A percentile compares a stretch with the other conserved stretches of the same genome.
These are phyloP conservation scores for Campoplex nolae DNA, from an alignment of 2,888 invertebrate genomes.

Conservation along the genomic window DNA sequence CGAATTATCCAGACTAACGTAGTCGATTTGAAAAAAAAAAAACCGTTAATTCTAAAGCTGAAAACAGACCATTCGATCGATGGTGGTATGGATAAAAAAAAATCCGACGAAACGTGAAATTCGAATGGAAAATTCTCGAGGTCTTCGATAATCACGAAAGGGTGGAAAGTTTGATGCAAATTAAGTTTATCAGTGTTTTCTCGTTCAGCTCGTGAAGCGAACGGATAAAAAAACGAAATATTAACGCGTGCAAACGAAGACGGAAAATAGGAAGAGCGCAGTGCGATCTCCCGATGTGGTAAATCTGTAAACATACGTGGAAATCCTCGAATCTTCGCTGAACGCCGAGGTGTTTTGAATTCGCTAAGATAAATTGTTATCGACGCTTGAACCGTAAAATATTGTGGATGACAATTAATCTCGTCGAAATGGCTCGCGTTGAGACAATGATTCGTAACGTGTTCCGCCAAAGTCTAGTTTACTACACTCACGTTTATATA, in stretches of 20 bases:
- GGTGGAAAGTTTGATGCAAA: background rate
- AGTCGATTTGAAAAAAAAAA: background rate
- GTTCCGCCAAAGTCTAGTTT: conserved; percentile 15
- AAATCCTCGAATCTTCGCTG: background rate
- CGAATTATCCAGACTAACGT: background rate
- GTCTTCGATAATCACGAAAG: background rate
- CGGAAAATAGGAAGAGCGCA: background rate
- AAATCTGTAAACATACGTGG: background rate
- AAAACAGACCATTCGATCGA: background rate
- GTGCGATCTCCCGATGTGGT: background rate
- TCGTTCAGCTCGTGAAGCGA: background rate
- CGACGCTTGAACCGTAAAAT: conserved; percentile 45
- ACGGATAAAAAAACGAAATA: background rate
- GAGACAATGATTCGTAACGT: conserved; percentile 38
- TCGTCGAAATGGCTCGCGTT: conserved; percentile 40
- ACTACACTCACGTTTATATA: background rate
- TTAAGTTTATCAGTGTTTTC: conserved; percentile 2
- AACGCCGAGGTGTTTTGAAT: conserved; percentile 16
- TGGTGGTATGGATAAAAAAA: background rate
- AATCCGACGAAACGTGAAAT: background rate
- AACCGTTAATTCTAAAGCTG: background rate
- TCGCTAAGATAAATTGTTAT: conserved; percentile 35
- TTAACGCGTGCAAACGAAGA: background rate
- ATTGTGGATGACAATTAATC: conserved; percentile 51
- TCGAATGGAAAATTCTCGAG: background rate